Conservation (phyloP, 2,888 invertebrate genomes). For the Euplexia lucipara region DNA sequence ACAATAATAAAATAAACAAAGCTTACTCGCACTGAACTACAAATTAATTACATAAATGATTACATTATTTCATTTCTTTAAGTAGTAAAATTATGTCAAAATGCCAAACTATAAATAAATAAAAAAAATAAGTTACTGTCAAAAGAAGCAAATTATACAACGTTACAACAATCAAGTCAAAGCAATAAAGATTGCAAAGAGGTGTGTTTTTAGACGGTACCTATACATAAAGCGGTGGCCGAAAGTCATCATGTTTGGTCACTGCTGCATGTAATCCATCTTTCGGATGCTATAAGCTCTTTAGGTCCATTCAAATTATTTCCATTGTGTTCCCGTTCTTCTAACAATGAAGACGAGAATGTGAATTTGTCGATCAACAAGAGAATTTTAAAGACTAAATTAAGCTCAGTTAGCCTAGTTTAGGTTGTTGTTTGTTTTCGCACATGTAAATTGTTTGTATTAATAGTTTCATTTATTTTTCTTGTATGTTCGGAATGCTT, state of each 20-base stretch:
- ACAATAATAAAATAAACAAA: too few relatives aligned
- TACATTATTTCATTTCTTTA: too few relatives aligned
- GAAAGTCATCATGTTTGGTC: slow-evolving; percentile 19
- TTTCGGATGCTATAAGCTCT: slow-evolving; percentile 36
- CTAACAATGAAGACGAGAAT: slow-evolving; percentile 38
- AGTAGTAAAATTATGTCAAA: too few relatives aligned
- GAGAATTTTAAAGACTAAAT: slow-evolving; percentile 49
- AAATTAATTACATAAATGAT: too few relatives aligned
- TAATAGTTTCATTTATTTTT: not conserved
- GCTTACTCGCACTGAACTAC: too few relatives aligned
- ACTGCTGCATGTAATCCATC: slow-evolving; percentile 34
- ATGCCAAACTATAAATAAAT: too few relatives aligned
- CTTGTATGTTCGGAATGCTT: not conserved
- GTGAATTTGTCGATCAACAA: slow-evolving; percentile 41
- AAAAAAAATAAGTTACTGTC: too few relatives aligned
- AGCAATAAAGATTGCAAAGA: too few relatives aligned
- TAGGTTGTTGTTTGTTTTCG: not conserved
- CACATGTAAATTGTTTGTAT: slow-evolving; percentile 5
- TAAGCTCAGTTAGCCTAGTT: not conserved
- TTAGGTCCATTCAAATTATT: slow-evolving; percentile 47
- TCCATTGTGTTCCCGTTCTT: slow-evolving; percentile 34
- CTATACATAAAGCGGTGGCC: too few relatives aligned
- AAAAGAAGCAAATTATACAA: too few relatives aligned
- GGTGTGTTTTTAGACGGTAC: too few relatives aligned
- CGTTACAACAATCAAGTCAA: too few relatives aligned